Conservation (phyloP, 2,113 vertebrate species). For the Xiphophorus maculatus region DNA sequence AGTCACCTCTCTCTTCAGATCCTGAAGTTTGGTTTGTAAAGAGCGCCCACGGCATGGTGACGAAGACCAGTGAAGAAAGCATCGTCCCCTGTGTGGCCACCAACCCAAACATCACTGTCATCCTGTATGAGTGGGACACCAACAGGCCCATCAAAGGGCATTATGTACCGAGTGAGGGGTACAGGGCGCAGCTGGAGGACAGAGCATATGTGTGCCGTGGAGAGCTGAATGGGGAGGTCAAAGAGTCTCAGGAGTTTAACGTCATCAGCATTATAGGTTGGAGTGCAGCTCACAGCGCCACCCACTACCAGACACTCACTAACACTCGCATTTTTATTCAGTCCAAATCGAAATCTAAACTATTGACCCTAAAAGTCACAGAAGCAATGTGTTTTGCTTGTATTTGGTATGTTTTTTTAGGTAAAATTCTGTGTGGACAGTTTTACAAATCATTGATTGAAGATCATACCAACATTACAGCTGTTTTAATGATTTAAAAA, state of each 20-base stretch:
- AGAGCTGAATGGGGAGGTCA: slow-evolving; percentile 81
- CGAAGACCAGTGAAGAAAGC: slow-evolving; percentile 81
- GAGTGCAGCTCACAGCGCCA: slow-evolving; percentile 14
- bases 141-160: slow-evolving; percentile 74
- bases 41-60: slow-evolving; percentile 81
- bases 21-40: slow-evolving; percentile 86
- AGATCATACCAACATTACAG: too few species aligned
- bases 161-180: slow-evolving; percentile 90
- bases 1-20: slow-evolving; percentile 75
- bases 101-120: slow-evolving; percentile 86
- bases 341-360: not conserved
- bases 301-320: not conserved
- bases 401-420: not conserved
- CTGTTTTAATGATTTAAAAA: too few species aligned
- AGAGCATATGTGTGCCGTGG: slow-evolving; percentile 89
- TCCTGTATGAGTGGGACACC: slow-evolving; percentile 84
- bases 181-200: slow-evolving; percentile 86
- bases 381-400: not conserved
- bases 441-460: too few species aligned
- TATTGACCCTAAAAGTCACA: not conserved
- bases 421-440: too few species aligned
- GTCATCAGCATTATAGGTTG: slow-evolving; percentile 88
- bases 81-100: slow-evolving; percentile 92
- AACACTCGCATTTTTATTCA: not conserved
- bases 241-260: slow-evolving; percentile 83